Evolutionary conservation across 2,113 vertebrate species (phyloP).

Genomic region (Dolichallabes microphthalmus): DNA sequence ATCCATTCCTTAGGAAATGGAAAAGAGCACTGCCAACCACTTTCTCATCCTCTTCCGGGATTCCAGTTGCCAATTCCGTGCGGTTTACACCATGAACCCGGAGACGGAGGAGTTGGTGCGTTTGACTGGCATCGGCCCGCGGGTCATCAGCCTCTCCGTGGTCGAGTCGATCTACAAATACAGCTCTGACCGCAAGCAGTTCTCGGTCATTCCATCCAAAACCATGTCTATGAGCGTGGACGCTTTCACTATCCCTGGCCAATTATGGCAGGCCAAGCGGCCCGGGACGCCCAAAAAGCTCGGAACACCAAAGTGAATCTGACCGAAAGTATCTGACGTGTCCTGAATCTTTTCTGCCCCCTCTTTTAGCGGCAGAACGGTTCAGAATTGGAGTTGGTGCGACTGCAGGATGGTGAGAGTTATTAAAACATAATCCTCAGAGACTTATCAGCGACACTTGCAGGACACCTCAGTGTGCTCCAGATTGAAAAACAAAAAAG

Average conservation of each 20-base stretch:
- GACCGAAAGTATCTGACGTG: constrained; percentile 1
- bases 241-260: constrained; percentile 87
- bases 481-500: constrained; percentile 15
- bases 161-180: constrained; percentile 92
- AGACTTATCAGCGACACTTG: constrained; percentile 1
- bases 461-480: not conserved
- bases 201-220: constrained; percentile 88
- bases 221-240: constrained; percentile 95
- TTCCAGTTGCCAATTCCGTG: constrained; percentile 87
- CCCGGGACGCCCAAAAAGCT: constrained; percentile 87
- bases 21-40: constrained; percentile 85
- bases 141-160: constrained; percentile 76
- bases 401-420: not conserved
- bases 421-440: constrained; percentile 4
- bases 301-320: constrained; percentile 78
- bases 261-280: constrained; percentile 86
- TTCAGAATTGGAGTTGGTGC: not conserved
- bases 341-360: constrained; percentile 28
- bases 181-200: constrained; percentile 91
- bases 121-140: constrained; percentile 82
- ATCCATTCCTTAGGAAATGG: constrained; percentile 77
- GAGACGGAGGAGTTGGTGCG: constrained; percentile 83
- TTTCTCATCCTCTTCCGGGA: constrained; percentile 93
- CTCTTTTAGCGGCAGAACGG: constrained; percentile 33
- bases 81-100: constrained; percentile 82